phyloP scores from a whole-genome alignment of 2,888 invertebrate species.

The Mechanitis messenoides region DNA sequence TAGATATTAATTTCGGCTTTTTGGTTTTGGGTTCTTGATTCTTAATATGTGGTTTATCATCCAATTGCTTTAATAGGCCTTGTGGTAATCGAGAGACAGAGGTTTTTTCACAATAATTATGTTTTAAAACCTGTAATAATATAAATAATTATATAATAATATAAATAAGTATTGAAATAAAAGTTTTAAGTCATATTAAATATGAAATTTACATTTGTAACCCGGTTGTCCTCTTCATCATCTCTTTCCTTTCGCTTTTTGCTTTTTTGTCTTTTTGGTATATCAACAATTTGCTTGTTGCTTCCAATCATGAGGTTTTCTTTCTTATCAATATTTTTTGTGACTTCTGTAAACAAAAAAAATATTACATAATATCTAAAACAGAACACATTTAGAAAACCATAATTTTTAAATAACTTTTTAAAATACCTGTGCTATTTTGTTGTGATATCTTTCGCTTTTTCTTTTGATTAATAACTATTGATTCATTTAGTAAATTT shows the following conservation, averaged over 20 bases:
- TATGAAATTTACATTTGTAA: constrained; percentile 43
- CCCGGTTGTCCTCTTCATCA: constrained; percentile 40
- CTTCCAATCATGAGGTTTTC: not conserved
- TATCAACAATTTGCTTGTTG: not conserved
- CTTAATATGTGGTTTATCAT: constrained; percentile 48
- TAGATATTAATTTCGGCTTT: constrained; percentile 46
- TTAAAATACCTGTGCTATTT: constrained; percentile 6
- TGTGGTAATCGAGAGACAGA: constrained; percentile 53
- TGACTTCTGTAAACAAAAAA: constrained; percentile 6
- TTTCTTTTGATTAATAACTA: constrained; percentile 18
- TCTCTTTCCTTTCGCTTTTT: constrained; percentile 59
- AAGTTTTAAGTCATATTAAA: not conserved
- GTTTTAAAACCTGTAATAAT: constrained; percentile 46
- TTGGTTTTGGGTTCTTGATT: constrained; percentile 32
- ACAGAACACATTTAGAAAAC: too few species aligned
- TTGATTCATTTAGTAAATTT: constrained; percentile 11
- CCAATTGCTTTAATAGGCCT: constrained; percentile 50
- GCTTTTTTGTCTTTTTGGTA: constrained; percentile 27
- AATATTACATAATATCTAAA: not conserved
- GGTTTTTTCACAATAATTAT: constrained; percentile 47
- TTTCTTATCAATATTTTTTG: not conserved
- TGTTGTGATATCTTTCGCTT: constrained; percentile 19
- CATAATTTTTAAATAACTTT: not conserved
- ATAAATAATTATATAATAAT: constrained; percentile 9
- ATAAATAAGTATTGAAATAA: constrained; percentile 3